These are phyloP conservation scores for Gymnobelideus leadbeateri DNA, from an alignment of 2,113 vertebrate genomes.

Conservation along the genomic window DNA sequence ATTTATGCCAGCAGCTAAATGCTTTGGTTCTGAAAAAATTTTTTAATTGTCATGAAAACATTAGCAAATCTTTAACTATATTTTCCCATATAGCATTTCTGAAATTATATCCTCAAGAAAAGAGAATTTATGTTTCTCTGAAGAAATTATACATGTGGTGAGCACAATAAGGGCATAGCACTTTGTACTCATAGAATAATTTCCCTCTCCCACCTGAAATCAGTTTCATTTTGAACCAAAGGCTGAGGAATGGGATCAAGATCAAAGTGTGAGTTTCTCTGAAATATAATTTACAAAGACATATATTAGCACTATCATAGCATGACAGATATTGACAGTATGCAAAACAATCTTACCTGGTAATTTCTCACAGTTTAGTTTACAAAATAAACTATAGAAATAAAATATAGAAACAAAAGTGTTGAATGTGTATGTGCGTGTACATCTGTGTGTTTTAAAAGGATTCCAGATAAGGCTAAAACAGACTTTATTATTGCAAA, in stretches of 20 bases:
- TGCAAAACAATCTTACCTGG: neutral
- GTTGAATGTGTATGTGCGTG: neutral
- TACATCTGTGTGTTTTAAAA: neutral
- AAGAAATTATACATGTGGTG: neutral
- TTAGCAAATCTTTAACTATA: neutral
- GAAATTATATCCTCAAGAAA: neutral
- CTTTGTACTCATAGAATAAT: neutral
- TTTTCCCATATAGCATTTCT: neutral
- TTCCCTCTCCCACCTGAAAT: neutral
- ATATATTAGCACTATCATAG: neutral
- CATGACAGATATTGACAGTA: neutral
- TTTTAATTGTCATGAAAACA: neutral
- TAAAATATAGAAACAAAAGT: neutral
- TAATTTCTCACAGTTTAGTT: neutral
- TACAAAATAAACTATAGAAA: neutral
- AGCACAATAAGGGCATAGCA: neutral
- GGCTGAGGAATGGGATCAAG: neutral
- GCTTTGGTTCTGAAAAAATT: neutral
- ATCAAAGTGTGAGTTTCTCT: neutral
- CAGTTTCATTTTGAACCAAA: neutral
- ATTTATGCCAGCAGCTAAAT: neutral
- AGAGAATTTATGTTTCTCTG: neutral
- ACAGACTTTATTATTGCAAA: constrained; percentile 65
- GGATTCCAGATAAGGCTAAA: neutral
- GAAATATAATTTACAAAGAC: neutral